Percentiles rank a stretch among this genome's conserved stretches.
Evolutionary conservation across 1,140 invertebrate genomes (phyloP).

Genomic region (Drosophila orosa): DNA sequence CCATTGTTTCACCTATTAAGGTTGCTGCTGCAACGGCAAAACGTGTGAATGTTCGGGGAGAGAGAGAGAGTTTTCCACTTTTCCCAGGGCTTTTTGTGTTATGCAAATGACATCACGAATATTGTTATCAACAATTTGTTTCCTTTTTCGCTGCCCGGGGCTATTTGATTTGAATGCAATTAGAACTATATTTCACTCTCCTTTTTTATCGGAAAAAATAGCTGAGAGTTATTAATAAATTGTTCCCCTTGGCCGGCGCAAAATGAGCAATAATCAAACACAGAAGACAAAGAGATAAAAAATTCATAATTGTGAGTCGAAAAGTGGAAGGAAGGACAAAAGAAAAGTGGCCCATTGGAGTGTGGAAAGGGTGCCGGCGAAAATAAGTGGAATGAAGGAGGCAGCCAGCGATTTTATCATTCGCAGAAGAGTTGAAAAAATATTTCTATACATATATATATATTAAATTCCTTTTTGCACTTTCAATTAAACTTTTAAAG

Average conservation of each 20-base stretch:
- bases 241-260: constrained; percentile 27
- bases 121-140: constrained; percentile 29
- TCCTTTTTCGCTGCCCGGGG: constrained; percentile 3
- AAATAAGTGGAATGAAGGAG: constrained; percentile 12
- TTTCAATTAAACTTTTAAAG: constrained; percentile 55
- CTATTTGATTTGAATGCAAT: constrained; percentile 58
- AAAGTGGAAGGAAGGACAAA: constrained; percentile 19
- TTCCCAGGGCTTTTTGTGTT: constrained; percentile 1
- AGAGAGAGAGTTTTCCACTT: constrained; percentile 2
- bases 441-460: background rate
- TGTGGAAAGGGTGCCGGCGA: background rate
- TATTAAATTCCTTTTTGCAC: constrained; percentile 11
- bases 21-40: constrained; percentile 35
- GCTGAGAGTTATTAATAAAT: constrained; percentile 52
- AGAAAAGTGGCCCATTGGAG: constrained; percentile 13
- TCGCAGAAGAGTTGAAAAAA: constrained; percentile 19
- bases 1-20: constrained; percentile 48
- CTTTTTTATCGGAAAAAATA: constrained; percentile 21
- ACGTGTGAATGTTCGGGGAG: constrained; percentile 27
- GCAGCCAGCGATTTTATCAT: constrained; percentile 28
- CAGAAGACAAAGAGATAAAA: constrained; percentile 24
- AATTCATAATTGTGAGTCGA: constrained; percentile 40
- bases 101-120: constrained; percentile 30
- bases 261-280: constrained; percentile 60
- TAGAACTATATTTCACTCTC: constrained; percentile 51